phyloP scores from a whole-genome alignment of 92 coral and sea anemone genomes.

The Actinernus sp. region DNA sequence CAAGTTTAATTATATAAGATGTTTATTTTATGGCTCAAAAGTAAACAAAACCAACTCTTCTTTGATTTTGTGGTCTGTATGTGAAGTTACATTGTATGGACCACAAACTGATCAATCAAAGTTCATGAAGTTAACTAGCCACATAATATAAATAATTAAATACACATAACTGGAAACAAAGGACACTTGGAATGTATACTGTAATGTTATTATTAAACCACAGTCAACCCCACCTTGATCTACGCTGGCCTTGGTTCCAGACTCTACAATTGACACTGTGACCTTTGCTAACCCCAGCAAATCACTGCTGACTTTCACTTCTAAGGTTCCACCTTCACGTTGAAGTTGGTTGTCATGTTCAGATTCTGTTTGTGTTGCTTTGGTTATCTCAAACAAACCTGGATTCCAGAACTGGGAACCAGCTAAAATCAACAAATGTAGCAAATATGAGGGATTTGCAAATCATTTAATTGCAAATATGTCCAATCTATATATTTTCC shows the following conservation, averaged over 20 bases:
- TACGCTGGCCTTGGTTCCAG: conserved; percentile 30
- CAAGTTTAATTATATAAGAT: too few relatives aligned
- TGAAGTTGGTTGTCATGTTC: background rate
- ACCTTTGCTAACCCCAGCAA: conserved; percentile 78
- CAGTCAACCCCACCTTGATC: conserved; percentile 61
- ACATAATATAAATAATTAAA: background rate
- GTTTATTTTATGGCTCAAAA: too few relatives aligned
- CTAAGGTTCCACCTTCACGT: conserved; percentile 48
- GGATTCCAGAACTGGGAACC: conserved; percentile 99
- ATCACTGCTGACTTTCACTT: conserved; percentile 92
- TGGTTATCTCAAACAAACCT: conserved; percentile 95
- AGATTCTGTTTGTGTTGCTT: conserved; percentile 71
- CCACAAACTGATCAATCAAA: too few relatives aligned
- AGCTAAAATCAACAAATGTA: conserved; percentile 72
- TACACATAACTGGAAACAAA: background rate
- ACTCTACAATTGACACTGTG: conserved; percentile 69
- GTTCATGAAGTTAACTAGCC: too few relatives aligned
- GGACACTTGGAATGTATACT: background rate
- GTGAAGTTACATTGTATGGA: too few relatives aligned
- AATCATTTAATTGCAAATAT: too few relatives aligned
- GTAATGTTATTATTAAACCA: too few relatives aligned
- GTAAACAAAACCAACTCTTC: too few relatives aligned
- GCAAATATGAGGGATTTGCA: too few relatives aligned
- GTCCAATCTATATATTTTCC: too few relatives aligned
- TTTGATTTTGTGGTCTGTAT: too few relatives aligned